Percentiles rank a stretch among this genome's conserved stretches.
Evolutionary conservation across 1,140 invertebrate species (phyloP).

Genomic region (Bactericera cockerelli): DNA sequence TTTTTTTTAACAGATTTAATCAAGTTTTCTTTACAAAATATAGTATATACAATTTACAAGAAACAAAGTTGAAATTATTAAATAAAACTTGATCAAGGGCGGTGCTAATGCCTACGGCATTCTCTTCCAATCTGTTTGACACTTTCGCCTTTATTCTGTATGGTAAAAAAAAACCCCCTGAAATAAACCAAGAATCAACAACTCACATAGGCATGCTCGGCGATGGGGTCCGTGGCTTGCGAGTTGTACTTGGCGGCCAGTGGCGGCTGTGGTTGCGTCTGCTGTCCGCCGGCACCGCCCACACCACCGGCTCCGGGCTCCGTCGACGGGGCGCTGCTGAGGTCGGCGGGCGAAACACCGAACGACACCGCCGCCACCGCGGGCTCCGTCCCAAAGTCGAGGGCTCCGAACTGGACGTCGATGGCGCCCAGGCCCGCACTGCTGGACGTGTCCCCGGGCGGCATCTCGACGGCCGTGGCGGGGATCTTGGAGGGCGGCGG

Average conservation of each 20-base stretch:
- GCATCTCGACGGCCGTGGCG: conserved; percentile 88
- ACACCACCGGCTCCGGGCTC: conserved; percentile 14
- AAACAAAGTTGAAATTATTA: no score
- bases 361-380: conserved; percentile 15
- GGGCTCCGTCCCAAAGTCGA: conserved; percentile 66
- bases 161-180: no score
- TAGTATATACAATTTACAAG: no score
- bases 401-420: conserved; percentile 84
- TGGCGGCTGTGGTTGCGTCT: no score
- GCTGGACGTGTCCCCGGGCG: conserved; percentile 59
- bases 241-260: conserved; percentile 4
- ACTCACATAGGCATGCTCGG: conserved; percentile 5
- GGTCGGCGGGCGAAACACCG: conserved; percentile 32
- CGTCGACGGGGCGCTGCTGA: conserved; percentile 21
- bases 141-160: no score
- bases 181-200: no score
- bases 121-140: no score
- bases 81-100: no score
- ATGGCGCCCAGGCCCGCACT: conserved; percentile 53
- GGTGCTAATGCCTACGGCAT: no score
- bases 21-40: no score
- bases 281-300: conserved; percentile 21
- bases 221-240: conserved; percentile 3
- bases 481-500: conserved; percentile 90
- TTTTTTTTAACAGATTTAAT: no score